A percentile compares a stretch with the other conserved stretches of the same genome.
phyloP scores from a whole-genome alignment of 92 coral and sea anemone species.

The Phymanthus crucifer region DNA sequence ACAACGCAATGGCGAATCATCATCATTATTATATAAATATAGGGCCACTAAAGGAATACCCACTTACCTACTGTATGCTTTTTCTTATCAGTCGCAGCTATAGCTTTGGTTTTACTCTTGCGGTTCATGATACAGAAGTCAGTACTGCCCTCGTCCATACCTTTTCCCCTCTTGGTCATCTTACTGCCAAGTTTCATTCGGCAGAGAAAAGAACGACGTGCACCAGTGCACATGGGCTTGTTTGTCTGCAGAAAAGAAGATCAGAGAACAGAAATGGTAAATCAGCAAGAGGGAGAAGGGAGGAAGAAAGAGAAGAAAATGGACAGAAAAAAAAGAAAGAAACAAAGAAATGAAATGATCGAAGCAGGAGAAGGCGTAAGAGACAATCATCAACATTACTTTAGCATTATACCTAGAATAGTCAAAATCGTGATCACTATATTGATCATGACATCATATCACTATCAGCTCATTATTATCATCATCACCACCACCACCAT shows the following conservation, averaged over 20 bases:
- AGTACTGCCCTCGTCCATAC: slow-evolving; percentile 14
- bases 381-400: not conserved
- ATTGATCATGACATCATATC: too few relatives aligned
- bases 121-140: slow-evolving; percentile 56
- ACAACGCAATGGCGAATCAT: too few relatives aligned
- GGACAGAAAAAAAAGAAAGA: not conserved
- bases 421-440: too few relatives aligned
- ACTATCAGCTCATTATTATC: too few relatives aligned
- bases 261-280: not conserved
- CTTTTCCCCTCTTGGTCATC: slow-evolving; percentile 33
- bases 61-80: slow-evolving; percentile 67
- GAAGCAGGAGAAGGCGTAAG: not conserved
- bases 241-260: not conserved
- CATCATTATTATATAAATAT: too few relatives aligned
- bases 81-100: slow-evolving; percentile 48
- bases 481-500: too few relatives aligned
- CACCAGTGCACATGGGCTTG: slow-evolving; percentile 75
- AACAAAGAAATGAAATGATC: not conserved
- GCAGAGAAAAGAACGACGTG: not conserved
- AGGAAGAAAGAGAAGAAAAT: not conserved
- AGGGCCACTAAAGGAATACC: not conserved
- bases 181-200: slow-evolving; percentile 77
- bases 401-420: not conserved
- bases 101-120: slow-evolving; percentile 55
- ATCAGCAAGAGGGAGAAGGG: not conserved